Base-by-base conservation (phyloP, 2,888 invertebrate species). In the Sussaba pulchella region DNA sequence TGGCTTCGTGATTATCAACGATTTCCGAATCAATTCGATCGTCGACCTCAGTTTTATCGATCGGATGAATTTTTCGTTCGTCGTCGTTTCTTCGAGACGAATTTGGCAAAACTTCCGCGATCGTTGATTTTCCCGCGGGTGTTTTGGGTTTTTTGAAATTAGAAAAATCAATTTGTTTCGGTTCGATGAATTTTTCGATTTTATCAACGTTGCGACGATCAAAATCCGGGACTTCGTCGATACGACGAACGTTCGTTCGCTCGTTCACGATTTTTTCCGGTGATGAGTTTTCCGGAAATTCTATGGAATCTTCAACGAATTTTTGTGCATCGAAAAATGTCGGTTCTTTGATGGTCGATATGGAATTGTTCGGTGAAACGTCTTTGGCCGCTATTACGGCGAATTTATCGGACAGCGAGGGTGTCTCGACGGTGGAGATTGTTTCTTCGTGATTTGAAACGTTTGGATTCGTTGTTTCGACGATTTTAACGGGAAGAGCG, bases 271-370 rank as follows among this genome's bases (percentile, higher is more conserved):
- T 57, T 14, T 57, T 57, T 9, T 8, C 9, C 0, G 57, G 31
- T 17, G 57, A 3, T 6, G 9, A n/a, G 2, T n/a, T 14, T 14
- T 57, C 36, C 0, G 0, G 6, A 10, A 14, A 1, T 10, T 59
- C 45, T 19, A 19, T 12, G 36, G 59, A 50, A 14, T 41, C 61
- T 21, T 72, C 80, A 1, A 69, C 4, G 14, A 54, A 8, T 41
- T 31, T 79, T 3, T 77, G 77, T 0, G 57, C 31, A 9, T 79
- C 74, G 1, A 83, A 8, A 59, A 80, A 76, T 1, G 69, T 78
- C 10, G 81, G 78, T 21, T 81, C 78, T 26, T 67, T 74, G 52
- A 82, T 70, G 9, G 59, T 43, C 0, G 78, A 76, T 50, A 78
- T 26, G 0, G 72, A 63, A 47, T 78, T 50, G 1, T 6, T 21